Evolutionary conservation across 2,888 invertebrate species (phyloP), one percentile per base, ranked within the genome.

Genomic region (Aricia artaxerxes): DNA sequence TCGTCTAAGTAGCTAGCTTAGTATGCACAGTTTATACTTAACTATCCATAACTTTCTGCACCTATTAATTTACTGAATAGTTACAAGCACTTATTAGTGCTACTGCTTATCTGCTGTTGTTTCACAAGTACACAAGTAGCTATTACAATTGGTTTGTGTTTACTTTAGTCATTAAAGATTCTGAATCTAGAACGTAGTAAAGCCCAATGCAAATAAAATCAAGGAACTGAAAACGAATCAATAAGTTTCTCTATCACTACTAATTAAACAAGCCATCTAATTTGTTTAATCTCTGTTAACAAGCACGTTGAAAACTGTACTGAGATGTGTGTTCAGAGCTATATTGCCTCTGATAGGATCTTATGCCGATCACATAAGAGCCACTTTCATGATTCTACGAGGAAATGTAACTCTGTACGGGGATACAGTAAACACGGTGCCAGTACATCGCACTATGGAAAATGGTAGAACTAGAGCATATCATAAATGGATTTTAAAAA

Each of bases 261-360:
- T 69, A 69, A 69, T 38, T 69, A 35, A 69, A 69, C 69, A 35
- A 38, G 35, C 69, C 35, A 35, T 69, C 13, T 5, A 35, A 69
- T 69, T 69, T 69, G 35, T 69, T 69, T 69, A 69, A 76, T 76
- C 35, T 76, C 31, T 5, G 9, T 75, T 49, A 44, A 49, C 69
- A 69, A 69, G 69, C 9, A 49, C 24, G n/a, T n/a, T n/a, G n/a
- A 24, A 49, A 75, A 24, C 73, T 73, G 73, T 73, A 73, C 40
- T 24, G 40, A 73, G 73, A 78, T 73, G 49, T 38, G 31, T 4
- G 85, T 84, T 84, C 83, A 86, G 86, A 57, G 57, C 57, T 57
- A 57, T 57, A 1, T 57, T 57, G 57, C 57, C 57, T 57, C 57
- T 16, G 16, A 57, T 57, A 16, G 57, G 57, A 57, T 57, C 57